These are phyloP conservation scores for Tinea pellionella DNA, from an alignment of 2,888 invertebrate species.

Conservation along the genomic window DNA sequence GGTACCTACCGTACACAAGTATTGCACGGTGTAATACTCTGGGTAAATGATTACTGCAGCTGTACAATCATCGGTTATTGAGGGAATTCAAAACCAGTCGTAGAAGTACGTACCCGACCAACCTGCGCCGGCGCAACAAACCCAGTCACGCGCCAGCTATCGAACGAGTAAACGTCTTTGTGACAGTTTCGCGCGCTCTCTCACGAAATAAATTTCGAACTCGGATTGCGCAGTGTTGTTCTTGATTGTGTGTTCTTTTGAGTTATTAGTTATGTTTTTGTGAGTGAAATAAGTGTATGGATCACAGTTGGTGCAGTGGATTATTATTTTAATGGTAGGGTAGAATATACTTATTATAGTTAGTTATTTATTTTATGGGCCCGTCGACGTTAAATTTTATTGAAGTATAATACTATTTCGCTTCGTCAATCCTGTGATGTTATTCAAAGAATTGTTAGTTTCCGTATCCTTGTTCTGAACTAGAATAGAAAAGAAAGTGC, in stretches of 20 bases:
- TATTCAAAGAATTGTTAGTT: neutral
- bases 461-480: neutral
- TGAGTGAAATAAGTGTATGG: neutral
- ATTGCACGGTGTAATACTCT: constrained; percentile 11
- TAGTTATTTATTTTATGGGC: constrained; percentile 30
- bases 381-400: constrained; percentile 24
- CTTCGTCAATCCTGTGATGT: neutral
- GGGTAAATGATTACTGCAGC: constrained; percentile 10
- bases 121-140: constrained; percentile 6
- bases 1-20: neutral
- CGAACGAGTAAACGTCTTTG: neutral
- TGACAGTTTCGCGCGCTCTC: neutral
- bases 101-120: neutral
- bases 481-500: neutral
- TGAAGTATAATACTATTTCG: neutral
- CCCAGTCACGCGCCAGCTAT: constrained; percentile 5
- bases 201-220: constrained; percentile 1
- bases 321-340: constrained; percentile 13
- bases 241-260: neutral
- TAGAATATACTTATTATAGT: constrained; percentile 11
- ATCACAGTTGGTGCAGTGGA: constrained; percentile 3
- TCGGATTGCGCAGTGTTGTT: neutral
- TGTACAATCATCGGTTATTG: constrained; percentile 13
- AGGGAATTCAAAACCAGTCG: constrained; percentile 7
- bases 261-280: neutral